Evolutionary conservation across 2,888 invertebrate genomes (phyloP).

Genomic region (Melieria omissa): DNA sequence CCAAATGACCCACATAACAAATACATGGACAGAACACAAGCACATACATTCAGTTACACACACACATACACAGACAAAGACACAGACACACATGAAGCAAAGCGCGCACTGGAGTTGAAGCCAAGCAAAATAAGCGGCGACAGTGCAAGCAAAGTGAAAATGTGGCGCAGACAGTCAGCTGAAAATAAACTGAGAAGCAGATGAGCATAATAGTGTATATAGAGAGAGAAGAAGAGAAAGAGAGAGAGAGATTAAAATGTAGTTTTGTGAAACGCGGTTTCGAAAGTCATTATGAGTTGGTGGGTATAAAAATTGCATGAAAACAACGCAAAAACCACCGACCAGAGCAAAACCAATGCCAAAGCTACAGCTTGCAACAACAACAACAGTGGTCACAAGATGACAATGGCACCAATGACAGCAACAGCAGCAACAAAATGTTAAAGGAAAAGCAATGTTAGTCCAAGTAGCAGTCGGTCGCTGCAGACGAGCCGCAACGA

Average conservation of each 20-base stretch:
- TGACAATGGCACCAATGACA: conserved; percentile 5
- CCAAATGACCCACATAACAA: neutral
- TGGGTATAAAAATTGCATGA: neutral
- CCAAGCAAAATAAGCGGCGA: neutral
- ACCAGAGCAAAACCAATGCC: neutral
- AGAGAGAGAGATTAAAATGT: neutral
- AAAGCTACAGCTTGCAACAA: conserved; percentile 1
- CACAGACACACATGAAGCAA: neutral
- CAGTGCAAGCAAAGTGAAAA: neutral
- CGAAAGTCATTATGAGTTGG: neutral
- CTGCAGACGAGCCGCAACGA: neutral
- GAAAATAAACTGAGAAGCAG: neutral
- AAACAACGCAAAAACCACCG: neutral
- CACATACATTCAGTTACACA: neutral
- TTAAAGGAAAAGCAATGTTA: neutral
- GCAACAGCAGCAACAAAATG: conserved; percentile 15
- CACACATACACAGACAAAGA: neutral
- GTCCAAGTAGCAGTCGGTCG: neutral
- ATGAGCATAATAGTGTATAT: neutral
- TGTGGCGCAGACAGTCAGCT: neutral
- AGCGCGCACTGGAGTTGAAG: neutral
- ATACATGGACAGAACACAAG: neutral
- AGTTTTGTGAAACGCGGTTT: neutral
- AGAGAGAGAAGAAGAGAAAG: neutral
- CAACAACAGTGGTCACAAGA: conserved; percentile 2